Conservation (phyloP, 2,797 vertebrate species). For the Galaxias olidus region DNA sequence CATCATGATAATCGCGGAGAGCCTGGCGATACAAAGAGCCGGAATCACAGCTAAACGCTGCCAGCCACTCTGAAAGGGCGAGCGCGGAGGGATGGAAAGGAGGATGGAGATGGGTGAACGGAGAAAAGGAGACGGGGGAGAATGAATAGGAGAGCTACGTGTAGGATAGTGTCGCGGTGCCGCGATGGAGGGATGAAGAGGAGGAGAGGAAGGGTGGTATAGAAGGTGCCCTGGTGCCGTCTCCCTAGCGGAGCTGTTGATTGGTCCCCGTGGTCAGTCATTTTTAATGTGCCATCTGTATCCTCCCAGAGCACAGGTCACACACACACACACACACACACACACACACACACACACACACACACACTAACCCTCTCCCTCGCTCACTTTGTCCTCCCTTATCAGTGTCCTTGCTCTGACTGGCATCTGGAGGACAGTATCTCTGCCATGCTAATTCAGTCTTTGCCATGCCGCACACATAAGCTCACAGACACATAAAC, state of each 20-base stretch:
- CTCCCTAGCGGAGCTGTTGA: constrained; percentile 14
- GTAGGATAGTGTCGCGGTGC: background rate
- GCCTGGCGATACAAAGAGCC: background rate
- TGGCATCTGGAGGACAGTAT: background rate
- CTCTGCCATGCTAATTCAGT: background rate
- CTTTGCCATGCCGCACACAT: constrained; percentile 15
- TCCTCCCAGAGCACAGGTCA: background rate
- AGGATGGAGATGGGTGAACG: background rate
- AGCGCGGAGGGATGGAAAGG: background rate
- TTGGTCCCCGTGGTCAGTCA: constrained; percentile 29
- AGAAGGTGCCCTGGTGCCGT: background rate
- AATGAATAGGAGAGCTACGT: background rate
- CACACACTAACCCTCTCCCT: background rate
- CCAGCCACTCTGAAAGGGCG: background rate
- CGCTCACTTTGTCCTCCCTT: background rate
- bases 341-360: constrained; percentile 8
- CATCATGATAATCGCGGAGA: background rate
- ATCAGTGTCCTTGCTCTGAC: constrained; percentile 3
- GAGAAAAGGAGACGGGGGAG: background rate
- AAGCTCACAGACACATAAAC: constrained; percentile 24
- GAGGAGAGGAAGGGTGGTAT: background rate
- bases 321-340: background rate
- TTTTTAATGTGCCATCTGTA: constrained; percentile 47
- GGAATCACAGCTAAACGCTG: background rate
- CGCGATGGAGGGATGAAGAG: background rate